Base-by-base conservation (phyloP, 2,797 vertebrate genomes). In the Pipistrellus nathusii region DNA sequence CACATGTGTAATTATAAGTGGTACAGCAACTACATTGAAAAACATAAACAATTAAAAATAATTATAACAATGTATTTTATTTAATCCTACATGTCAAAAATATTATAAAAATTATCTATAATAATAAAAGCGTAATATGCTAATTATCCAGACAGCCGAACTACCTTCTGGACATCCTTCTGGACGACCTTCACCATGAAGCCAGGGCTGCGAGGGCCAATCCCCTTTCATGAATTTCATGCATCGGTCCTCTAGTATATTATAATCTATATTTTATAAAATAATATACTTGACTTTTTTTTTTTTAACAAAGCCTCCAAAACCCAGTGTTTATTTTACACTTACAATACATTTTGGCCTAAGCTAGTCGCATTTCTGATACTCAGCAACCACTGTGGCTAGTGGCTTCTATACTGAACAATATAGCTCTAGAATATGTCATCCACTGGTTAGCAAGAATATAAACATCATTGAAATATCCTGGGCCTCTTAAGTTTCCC, bases 41-140 rank as follows among this genome's bases (percentile, higher is more conserved):
- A 85, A 77, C 64, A 48, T 6, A 46, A 82, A 88, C 12, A 71
- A 55, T 55, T 55, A 55, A 53, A 82, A 75, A 57, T 57, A 41
- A 62, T 35, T 81, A 72, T 38, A 77, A 72, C 25, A 90, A 7
- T 71, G 14, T 73, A 38, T 78, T 85, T 59, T 46, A 91, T 41
- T 89, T 86, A 86, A 35, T 17, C 17, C 23, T 57, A 75, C 23
- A 51, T 53, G 53, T 75, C 72, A 38, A 91, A 93, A 86, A 91
- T 87, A 90, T 44, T 62, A 62, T 62, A 13, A 62, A 62, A 62
- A 30, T 27, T 30, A 27, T 27, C 25, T 59, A 62, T 62, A 62
- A 62, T 62, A 62, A 62, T 62, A 62, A 62, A 62, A 62, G 27
- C 12, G 15, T 62, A 62, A 62, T 62, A 62, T 62, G 27, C 59